Conservation (phyloP, 2,888 invertebrate species). For the Leptarthrus brevirostris region DNA sequence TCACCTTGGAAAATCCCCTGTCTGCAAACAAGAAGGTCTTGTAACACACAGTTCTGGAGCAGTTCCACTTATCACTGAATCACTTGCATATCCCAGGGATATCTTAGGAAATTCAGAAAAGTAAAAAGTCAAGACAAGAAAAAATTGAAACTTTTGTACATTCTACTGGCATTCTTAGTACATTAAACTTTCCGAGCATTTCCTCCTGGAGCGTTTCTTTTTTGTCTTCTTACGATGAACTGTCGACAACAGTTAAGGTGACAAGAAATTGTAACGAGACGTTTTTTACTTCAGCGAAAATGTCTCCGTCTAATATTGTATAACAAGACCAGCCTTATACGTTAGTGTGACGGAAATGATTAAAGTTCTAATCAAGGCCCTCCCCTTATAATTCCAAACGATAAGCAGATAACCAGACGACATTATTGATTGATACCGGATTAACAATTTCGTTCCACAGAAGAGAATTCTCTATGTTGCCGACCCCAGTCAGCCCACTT, state of each 20-base stretch:
- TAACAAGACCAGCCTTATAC: not conserved
- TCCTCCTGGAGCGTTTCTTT: not conserved
- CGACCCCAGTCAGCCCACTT: not conserved
- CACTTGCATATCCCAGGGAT: not conserved
- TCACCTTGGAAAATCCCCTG: not conserved
- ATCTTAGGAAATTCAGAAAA: not conserved
- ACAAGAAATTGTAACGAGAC: not conserved
- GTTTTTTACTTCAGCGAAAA: not conserved
- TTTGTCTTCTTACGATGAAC: not conserved
- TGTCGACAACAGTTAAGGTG: not conserved
- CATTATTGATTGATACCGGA: not conserved
- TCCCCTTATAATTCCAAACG: not conserved
- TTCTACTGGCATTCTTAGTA: not conserved
- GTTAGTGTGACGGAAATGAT: too few species aligned
- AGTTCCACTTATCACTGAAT: not conserved
- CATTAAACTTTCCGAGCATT: not conserved
- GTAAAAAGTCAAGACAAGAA: not conserved
- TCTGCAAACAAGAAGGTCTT: not conserved
- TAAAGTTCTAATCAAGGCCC: too few species aligned
- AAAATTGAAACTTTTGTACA: not conserved
- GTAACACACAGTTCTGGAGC: not conserved
- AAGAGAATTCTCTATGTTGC: not conserved
- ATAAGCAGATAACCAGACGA: not conserved
- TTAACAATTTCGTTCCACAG: not conserved
- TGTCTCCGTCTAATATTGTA: not conserved